phyloP scores from a whole-genome alignment of 2,113 vertebrate species.

The Cromileptes altivelis region DNA sequence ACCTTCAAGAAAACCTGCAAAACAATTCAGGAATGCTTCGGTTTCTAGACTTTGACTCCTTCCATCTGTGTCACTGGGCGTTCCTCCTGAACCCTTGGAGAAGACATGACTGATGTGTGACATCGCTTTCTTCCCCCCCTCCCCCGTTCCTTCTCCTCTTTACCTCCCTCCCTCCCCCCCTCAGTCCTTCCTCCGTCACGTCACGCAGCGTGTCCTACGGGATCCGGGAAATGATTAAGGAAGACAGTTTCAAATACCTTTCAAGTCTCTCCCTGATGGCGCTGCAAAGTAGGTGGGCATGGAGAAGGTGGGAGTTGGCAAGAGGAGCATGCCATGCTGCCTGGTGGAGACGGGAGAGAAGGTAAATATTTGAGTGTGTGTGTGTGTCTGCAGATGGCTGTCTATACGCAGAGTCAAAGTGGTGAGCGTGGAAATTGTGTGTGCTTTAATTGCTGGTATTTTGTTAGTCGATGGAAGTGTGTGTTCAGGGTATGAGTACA shows the following conservation, averaged over 20 bases:
- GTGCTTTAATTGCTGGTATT: not conserved
- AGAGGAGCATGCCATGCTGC: conserved; percentile 26
- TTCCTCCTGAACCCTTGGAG: conserved; percentile 56
- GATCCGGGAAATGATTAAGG: conserved; percentile 85
- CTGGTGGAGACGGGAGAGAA: conserved; percentile 16
- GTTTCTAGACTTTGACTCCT: conserved; percentile 8
- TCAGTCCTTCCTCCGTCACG: conserved; percentile 54
- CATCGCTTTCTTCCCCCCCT: conserved; percentile 28
- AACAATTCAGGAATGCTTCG: not conserved
- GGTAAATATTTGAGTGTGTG: not conserved
- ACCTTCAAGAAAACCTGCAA: conserved; percentile 1
- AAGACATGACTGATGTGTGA: conserved; percentile 58
- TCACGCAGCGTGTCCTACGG: conserved; percentile 72
- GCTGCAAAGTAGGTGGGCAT: conserved; percentile 76
- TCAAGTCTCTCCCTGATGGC: conserved; percentile 81
- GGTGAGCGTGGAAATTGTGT: not conserved
- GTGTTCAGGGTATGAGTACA: not conserved
- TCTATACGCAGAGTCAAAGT: not conserved
- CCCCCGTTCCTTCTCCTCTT: not conserved
- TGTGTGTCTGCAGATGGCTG: not conserved
- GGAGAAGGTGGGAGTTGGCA: conserved; percentile 59
- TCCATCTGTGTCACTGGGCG: conserved; percentile 55
- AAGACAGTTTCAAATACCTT: conserved; percentile 86
- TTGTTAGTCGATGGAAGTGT: not conserved
- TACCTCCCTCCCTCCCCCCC: not conserved